phyloP scores from a whole-genome alignment of 2,888 invertebrate genomes.

The Campaea margaritaria region DNA sequence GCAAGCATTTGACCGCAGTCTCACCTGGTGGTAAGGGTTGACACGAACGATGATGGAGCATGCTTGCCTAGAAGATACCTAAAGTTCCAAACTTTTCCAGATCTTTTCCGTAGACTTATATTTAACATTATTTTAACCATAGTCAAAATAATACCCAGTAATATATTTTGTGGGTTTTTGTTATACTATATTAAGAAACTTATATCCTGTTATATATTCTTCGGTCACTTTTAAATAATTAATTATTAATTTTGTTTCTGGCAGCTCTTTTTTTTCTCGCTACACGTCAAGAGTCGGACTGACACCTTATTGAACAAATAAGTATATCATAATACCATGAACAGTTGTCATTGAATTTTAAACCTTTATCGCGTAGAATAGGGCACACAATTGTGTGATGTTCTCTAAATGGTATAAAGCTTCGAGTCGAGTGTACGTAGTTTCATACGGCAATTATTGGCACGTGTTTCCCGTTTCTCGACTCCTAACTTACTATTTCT shows the following conservation, averaged over 20 bases:
- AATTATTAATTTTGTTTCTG: not conserved
- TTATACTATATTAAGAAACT: too few species aligned
- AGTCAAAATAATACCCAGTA: too few species aligned
- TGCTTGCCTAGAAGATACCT: too few species aligned
- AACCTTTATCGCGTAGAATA: conserved; percentile 13
- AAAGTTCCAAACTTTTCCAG: too few species aligned
- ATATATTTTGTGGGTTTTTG: too few species aligned
- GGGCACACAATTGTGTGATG: conserved; percentile 31
- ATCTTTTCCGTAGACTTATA: too few species aligned
- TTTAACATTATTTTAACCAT: too few species aligned
- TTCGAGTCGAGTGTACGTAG: conserved; percentile 51
- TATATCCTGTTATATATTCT: too few species aligned
- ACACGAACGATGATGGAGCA: too few species aligned
- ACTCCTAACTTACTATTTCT: conserved; percentile 54
- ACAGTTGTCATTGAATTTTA: conserved; percentile 7
- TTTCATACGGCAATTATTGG: conserved; percentile 63
- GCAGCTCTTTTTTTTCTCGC: not conserved
- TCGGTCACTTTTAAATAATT: too few species aligned
- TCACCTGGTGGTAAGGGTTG: too few species aligned
- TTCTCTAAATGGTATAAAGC: conserved; percentile 41
- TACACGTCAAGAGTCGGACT: not conserved
- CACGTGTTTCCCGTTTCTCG: conserved; percentile 64
- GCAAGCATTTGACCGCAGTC: too few species aligned
- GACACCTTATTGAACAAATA: conserved; percentile 9
- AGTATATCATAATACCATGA: conserved; percentile 21